Evolutionary conservation across 1,140 invertebrate genomes (phyloP), one percentile per base, ranked within the genome.

Genomic region (Lepidurus arcticus): DNA sequence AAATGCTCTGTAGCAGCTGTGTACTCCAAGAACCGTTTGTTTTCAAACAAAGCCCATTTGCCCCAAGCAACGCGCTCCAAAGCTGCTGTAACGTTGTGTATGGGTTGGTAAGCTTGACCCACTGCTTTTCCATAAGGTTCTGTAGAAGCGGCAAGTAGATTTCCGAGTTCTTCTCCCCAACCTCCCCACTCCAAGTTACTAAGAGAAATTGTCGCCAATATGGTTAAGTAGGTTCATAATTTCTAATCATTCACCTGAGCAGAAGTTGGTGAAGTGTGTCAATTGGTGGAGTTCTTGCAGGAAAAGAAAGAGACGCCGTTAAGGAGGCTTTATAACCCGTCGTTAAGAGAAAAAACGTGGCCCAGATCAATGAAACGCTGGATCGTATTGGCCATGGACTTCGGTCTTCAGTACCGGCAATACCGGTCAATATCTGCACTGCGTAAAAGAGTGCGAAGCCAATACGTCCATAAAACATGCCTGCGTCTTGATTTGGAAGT

Each of bases 251-350:
- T 78, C 75, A 78, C 73, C 44, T 81, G 34, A 42, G 80, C 73
- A 47, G 77, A 47, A 47, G 73, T 78, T 21, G 80, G 73, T 42
- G 47, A 74, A 42, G 75, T 9, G 75, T 47, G 78, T 77, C 81
- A 77, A 82, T 76, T 80, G 81, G 34, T 76, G 80, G 11, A 34
- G 42, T 45, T 1, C 24, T n/a, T 42, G 44, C 44, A n/a, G 78
- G 78, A 47, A 44, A 45, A 16, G 78, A 34, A 13, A 78, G 7
- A 21, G 42, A 74, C 13, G 78, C 65, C 21, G n/a, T 75, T 24
- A 78, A 13, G 24, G 44, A 42, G 10, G 78, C 73, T 43, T 73
- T 73, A 16, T 78, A 78, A 6, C 47, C 73, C n/a, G 78, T 78
- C 6, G 65, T 73, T 1, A 78, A 24, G 1, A 78, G 42, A 26